A percentile compares a stretch with the other conserved stretches of the same genome.
phyloP scores from a whole-genome alignment of 2,888 invertebrate genomes.

The Dusona sp. region DNA sequence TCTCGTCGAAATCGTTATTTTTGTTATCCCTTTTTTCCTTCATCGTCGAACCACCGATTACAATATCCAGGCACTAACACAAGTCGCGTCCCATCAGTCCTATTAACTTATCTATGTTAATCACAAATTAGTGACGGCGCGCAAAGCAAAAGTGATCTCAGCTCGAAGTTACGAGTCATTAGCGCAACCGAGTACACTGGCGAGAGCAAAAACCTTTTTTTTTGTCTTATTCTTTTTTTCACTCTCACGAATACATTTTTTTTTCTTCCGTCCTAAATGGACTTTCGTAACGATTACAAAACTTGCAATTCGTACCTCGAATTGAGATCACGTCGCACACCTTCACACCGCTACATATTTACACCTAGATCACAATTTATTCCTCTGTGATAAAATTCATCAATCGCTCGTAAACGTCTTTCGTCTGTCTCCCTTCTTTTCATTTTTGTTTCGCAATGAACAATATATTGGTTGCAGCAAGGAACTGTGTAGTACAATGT shows the following conservation, averaged over 20 bases:
- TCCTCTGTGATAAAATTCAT: slow-evolving; percentile 75
- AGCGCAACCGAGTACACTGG: slow-evolving; percentile 34
- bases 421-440: slow-evolving; percentile 32
- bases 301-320: slow-evolving; percentile 35
- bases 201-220: slow-evolving; percentile 32
- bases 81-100: slow-evolving; percentile 81
- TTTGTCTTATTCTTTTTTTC: background rate
- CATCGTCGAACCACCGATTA: slow-evolving; percentile 45
- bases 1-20: background rate
- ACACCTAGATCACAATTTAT: slow-evolving; percentile 76
- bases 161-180: slow-evolving; percentile 67
- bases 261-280: slow-evolving; percentile 14
- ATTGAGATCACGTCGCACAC: slow-evolving; percentile 65
- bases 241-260: background rate
- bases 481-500: slow-evolving; percentile 78
- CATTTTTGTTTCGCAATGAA: slow-evolving; percentile 60
- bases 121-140: slow-evolving; percentile 78
- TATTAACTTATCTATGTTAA: slow-evolving; percentile 80
- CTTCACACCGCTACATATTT: slow-evolving; percentile 71
- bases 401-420: slow-evolving; percentile 63
- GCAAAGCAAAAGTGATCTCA: slow-evolving; percentile 58
- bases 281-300: slow-evolving; percentile 43
- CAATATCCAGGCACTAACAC: slow-evolving; percentile 75
- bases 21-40: slow-evolving; percentile 22
- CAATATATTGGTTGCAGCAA: slow-evolving; percentile 79